Evolutionary conservation across 2,113 vertebrate genomes (phyloP), one percentile per base, ranked within the genome.

Genomic region (Channa argus): DNA sequence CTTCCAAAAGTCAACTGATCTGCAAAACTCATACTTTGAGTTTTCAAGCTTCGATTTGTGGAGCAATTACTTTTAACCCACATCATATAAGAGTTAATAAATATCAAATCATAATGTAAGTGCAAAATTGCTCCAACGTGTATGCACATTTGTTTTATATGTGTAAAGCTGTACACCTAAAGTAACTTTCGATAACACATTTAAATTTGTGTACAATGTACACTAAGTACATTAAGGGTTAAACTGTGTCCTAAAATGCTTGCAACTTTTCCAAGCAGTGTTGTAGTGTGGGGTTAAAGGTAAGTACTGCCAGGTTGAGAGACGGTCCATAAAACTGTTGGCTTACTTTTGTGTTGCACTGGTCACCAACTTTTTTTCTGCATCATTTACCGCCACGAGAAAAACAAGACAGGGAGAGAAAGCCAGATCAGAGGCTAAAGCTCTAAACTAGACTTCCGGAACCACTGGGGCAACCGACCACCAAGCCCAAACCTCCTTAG

Each of bases 241-340:
- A 24, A 24, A 24, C 24, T 24, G 5, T 41, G n/a, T 55, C 13
- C 24, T 11, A 36, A 58, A 50, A 1, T 55, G 34, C 45, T 49
- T n/a, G 13, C 33, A 3, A 24, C 6, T 10, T 4, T 44, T 13
- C 13, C 24, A 50, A 68, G 41, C 9, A 46, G 8, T 60, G 9
- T 37, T 24, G 5, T 45, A 4, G 33, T 39, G 3, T 15, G 54
- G n/a, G 34, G 33, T 51, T 52, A 63, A 4, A 24, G 24, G 24
- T 24, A 24, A 24, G 24, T 24, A 24, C 1, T 24, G 24, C 24
- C 24, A 24, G 24, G 24, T 24, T 24, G 24, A 24, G 24, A 24
- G 44, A 59, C 50, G 44, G 51, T 74, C 69, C 73, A 75, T 71
- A 79, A 85, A 55, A 66, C 39, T 81, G 74, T 90, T 92, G 90